phyloP scores from a whole-genome alignment of 2,888 invertebrate species.

The Nemotelus pantherinus region DNA sequence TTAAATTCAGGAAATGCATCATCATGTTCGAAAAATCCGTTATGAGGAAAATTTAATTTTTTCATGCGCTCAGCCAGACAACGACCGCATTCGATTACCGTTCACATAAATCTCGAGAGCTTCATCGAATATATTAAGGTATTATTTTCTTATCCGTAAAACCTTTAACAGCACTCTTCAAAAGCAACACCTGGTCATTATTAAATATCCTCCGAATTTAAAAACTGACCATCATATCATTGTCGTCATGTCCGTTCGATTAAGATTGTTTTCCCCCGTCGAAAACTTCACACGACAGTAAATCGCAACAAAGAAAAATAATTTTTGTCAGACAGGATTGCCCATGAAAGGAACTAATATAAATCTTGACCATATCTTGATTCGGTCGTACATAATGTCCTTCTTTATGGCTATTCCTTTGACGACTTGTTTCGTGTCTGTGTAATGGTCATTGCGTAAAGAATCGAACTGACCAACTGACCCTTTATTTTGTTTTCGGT shows the following conservation, averaged over 20 bases:
- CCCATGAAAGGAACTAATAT: slow-evolving; percentile 28
- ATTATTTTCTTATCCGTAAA: slow-evolving; percentile 12
- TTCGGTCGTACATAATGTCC: slow-evolving; percentile 23
- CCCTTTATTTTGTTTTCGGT: slow-evolving; percentile 24
- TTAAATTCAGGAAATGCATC: no score
- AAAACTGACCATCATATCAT: slow-evolving; percentile 41
- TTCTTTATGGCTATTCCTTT: slow-evolving; percentile 24
- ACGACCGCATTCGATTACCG: not conserved
- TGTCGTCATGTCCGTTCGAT: slow-evolving; percentile 2
- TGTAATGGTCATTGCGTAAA: slow-evolving; percentile 19
- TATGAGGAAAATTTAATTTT: no score
- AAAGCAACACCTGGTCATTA: slow-evolving; percentile 35
- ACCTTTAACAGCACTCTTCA: slow-evolving; percentile 38
- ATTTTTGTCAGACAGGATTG: slow-evolving; percentile 40
- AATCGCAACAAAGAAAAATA: slow-evolving; percentile 34
- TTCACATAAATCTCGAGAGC: slow-evolving; percentile 5
- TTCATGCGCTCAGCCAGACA: no score
- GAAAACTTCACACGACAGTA: slow-evolving; percentile 34
- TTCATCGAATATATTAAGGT: slow-evolving; percentile 11
- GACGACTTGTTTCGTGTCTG: slow-evolving; percentile 3
- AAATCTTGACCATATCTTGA: slow-evolving; percentile 42
- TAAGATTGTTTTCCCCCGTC: not conserved
- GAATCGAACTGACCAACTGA: slow-evolving; percentile 24
- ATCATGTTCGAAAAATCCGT: no score
- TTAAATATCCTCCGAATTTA: slow-evolving; percentile 17